Conservation (phyloP, 2,888 invertebrate genomes). For the Ariolimax columbianus region DNA sequence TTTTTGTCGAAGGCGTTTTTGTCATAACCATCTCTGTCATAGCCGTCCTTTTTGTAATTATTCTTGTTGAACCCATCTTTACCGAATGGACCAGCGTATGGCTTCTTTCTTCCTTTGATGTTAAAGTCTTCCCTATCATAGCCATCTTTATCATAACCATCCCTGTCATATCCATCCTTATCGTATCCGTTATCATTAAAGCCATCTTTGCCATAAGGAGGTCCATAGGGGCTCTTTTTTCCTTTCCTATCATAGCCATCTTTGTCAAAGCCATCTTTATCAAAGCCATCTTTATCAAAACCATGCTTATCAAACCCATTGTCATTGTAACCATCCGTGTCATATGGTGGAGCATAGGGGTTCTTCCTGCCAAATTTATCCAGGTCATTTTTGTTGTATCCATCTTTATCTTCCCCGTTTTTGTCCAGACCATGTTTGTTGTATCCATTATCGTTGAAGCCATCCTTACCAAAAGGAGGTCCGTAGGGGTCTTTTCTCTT, state of each 20-base stretch:
- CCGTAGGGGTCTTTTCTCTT: conserved; percentile 4
- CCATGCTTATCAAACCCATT: conserved; percentile 29
- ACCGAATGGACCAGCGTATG: background rate
- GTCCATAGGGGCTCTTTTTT: conserved; percentile 9
- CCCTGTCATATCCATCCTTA: conserved; percentile 20
- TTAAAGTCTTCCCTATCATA: background rate
- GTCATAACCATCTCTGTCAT: conserved; percentile 29
- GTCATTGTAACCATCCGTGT: conserved; percentile 22
- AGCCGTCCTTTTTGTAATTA: conserved; percentile 16
- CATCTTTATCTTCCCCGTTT: conserved; percentile 15
- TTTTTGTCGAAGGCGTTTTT: conserved; percentile 16
- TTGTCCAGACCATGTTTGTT: conserved; percentile 27
- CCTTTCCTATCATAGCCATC: conserved; percentile 28
- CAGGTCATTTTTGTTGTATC: conserved; percentile 16
- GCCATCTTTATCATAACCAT: conserved; percentile 21
- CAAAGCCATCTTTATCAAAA: conserved; percentile 27
- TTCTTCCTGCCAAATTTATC: conserved; percentile 27
- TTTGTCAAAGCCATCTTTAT: conserved; percentile 37
- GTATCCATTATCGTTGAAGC: conserved; percentile 16
- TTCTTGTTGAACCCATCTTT: conserved; percentile 17
- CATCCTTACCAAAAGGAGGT: conserved; percentile 26
- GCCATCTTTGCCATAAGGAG: conserved; percentile 22
- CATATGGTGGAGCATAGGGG: conserved; percentile 24
- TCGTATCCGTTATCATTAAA: conserved; percentile 8
- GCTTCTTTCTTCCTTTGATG: conserved; percentile 4